A percentile compares a stretch with the other conserved stretches of the same genome.
Conservation (phyloP, 37 sponge, comb jelly and placozoan genomes). For the Chondrilla cf. caribensis region DNA sequence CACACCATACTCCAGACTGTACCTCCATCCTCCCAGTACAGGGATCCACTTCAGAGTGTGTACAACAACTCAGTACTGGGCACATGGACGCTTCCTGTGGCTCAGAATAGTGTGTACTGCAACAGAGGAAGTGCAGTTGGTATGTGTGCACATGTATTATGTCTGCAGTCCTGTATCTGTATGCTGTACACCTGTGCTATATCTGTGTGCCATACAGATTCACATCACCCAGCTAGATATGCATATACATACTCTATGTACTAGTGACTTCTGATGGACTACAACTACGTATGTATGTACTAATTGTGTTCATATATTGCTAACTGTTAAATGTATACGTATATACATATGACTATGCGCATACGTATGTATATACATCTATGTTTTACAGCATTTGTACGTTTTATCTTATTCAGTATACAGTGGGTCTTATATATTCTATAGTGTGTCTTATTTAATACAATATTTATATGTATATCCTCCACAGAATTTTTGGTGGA, state of each 20-base stretch:
- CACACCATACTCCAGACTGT: no score
- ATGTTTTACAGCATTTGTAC: no score
- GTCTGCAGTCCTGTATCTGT: neutral
- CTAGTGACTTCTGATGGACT: neutral
- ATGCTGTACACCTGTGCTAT: neutral
- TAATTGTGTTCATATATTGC: no score
- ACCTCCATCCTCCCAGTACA: no score
- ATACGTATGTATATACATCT: neutral
- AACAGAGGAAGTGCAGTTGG: constrained; percentile 12
- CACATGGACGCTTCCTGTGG: neutral
- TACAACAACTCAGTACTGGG: neutral
- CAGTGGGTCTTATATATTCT: no score
- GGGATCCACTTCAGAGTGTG: no score
- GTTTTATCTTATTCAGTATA: no score
- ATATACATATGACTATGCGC: neutral
- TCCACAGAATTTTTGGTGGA: no score
- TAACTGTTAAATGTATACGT: no score
- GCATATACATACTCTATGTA: neutral
- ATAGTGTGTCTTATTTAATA: no score
- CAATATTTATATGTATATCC: no score
- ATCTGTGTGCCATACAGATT: neutral
- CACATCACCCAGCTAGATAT: neutral
- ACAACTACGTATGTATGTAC: no score
- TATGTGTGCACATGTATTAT: neutral
- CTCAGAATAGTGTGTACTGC: neutral